A percentile compares a stretch with the other conserved stretches of the same genome.
Conservation (phyloP, 2,113 vertebrate species). For the Campylorhamphus procurvoides region DNA sequence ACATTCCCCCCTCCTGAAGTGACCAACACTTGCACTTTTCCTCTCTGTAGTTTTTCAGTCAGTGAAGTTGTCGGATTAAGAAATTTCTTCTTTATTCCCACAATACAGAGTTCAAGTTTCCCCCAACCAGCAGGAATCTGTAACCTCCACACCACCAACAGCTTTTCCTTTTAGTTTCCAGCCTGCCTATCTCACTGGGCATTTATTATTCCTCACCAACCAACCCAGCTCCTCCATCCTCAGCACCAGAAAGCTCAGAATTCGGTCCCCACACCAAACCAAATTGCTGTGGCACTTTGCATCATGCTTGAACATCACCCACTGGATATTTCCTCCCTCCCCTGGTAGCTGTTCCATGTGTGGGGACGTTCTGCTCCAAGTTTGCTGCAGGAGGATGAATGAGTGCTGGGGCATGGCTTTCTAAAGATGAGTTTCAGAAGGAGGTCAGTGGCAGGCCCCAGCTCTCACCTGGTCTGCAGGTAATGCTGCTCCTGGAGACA, state of each 20-base stretch:
- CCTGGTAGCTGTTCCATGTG: background rate
- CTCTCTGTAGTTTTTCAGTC: background rate
- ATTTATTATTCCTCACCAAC: background rate
- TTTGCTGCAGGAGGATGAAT: background rate
- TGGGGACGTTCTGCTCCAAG: background rate
- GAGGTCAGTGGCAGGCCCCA: conserved; percentile 2
- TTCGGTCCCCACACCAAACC: background rate
- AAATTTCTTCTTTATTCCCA: background rate
- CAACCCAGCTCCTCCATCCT: rapidly evolving
- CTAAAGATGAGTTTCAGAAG: background rate
- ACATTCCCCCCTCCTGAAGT: background rate
- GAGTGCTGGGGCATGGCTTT: background rate
- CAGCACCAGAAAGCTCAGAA: background rate
- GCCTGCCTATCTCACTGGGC: background rate
- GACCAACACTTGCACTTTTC: background rate
- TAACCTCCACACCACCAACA: background rate
- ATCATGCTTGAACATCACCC: background rate
- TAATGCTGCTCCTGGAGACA: background rate
- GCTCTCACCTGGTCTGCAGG: background rate
- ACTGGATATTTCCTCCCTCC: background rate
- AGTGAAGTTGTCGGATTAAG: rapidly evolving
- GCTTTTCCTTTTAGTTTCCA: background rate
- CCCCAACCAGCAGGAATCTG: background rate
- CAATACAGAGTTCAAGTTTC: background rate
- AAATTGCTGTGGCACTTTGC: background rate